These are phyloP conservation scores for Diaperis boleti DNA, from an alignment of 2,888 invertebrate genomes.

Conservation along the genomic window DNA sequence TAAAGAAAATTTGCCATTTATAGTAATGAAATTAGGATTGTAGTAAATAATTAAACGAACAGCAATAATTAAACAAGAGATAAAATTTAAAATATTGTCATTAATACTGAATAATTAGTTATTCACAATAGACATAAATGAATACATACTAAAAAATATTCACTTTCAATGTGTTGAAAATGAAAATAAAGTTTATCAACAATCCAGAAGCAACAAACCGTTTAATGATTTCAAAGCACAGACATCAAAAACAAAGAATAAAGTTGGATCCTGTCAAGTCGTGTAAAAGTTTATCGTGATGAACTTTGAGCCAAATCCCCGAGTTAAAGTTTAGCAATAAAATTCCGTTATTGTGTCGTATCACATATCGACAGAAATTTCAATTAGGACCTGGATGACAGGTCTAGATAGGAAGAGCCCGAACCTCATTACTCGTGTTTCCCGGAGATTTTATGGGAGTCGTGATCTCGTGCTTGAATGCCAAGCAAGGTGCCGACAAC, in stretches of 20 bases:
- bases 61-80: no score
- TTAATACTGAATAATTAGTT: no score
- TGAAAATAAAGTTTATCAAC: no score
- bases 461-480: conserved; percentile 30
- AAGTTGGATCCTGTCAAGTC: background rate
- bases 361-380: conserved; percentile 38
- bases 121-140: no score
- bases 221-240: no score
- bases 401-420: conserved; percentile 31
- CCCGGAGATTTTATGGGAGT: conserved; percentile 30
- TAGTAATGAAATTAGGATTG: no score
- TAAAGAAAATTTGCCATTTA: no score
- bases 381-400: conserved; percentile 33
- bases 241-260: background rate
- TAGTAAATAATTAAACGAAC: no score
- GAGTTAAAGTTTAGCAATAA: conserved; percentile 36
- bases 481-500: conserved; percentile 28
- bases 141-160: no score
- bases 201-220: no score
- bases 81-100: no score
- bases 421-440: conserved; percentile 35
- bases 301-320: conserved; percentile 16
- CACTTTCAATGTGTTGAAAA: no score
- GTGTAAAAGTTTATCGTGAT: background rate
- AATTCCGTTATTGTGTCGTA: conserved; percentile 22